Conservation (phyloP, 2,888 invertebrate genomes). For the Augiades crinisus region DNA sequence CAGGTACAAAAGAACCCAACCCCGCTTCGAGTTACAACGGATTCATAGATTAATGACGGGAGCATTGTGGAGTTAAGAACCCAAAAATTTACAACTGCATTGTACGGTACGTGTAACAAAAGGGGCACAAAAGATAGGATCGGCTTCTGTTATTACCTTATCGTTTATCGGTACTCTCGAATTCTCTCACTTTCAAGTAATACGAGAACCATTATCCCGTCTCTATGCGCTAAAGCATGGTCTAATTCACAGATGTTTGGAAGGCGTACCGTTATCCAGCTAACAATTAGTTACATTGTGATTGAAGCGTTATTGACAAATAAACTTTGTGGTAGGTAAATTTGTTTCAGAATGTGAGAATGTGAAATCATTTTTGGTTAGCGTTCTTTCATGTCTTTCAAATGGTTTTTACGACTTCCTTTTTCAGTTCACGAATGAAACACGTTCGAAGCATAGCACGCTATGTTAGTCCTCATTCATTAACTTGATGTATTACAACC, state of each 20-base stretch:
- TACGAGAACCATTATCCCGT: conserved; percentile 64
- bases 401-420: conserved; percentile 14
- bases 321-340: not conserved
- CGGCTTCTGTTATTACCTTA: conserved; percentile 79
- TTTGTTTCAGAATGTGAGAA: not conserved
- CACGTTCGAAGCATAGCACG: not conserved
- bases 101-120: conserved; percentile 64
- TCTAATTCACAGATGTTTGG: conserved; percentile 61
- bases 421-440: conserved; percentile 10
- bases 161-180: conserved; percentile 64
- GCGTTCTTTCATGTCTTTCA: conserved; percentile 5
- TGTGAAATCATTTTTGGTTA: not conserved
- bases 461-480: conserved; percentile 8
- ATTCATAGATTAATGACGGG: conserved; percentile 76
- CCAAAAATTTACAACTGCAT: conserved; percentile 80
- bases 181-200: conserved; percentile 75
- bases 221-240: conserved; percentile 50
- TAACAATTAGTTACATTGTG: conserved; percentile 56
- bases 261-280: conserved; percentile 68
- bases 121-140: conserved; percentile 73
- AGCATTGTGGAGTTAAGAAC: conserved; percentile 78
- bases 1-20: conserved; percentile 74
- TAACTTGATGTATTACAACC: conserved; percentile 19
- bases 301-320: conserved; percentile 14
- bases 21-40: conserved; percentile 76